Evolutionary conservation across 1,140 invertebrate genomes (phyloP), one percentile per base, ranked within the genome.

Genomic region (Drosophila serrata): DNA sequence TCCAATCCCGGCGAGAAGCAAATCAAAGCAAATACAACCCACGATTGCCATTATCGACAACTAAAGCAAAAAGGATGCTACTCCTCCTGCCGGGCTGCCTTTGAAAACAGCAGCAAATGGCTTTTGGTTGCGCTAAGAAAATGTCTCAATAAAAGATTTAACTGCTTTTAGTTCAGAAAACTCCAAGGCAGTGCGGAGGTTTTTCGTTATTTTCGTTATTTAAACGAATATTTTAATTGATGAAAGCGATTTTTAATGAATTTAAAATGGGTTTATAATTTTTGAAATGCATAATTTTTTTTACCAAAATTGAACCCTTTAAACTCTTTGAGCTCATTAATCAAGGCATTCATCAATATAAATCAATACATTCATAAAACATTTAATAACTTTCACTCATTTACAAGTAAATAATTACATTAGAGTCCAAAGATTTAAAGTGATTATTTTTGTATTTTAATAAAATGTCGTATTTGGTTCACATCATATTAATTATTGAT

Each of bases 1-100:
- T 45, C 62, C 48, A 46, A 55, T 68, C 33, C 57, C 60, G 60
- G 39, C 53, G 63, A 70, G 67, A 72, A 79, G 58, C 82, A 86
- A 86, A 86, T 86, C 82, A 86, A 86, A 79, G 79, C 75, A 82
- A 86, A 87, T 88, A 85, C 82, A 86, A 86, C 62, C 82, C 82
- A 82, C 82, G 82, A 87, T 86, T 86, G 75, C 75, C 69, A 86
- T 86, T 86, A 86, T 87, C 82, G 82, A 82, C 42, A 55, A 57
- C 63, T 37, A 69, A 70, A 39, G 48, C 67, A 69, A 45, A 45
- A 22, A 42, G 57, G 31, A 56, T 42, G 24, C 37, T 31, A 9
- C 15, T 27, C 17, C 29, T 51, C 12, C 49, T 19, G 49, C 9
- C 9, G 17, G 19, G 29, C 15, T 68, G 62, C 77, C 81, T 77